Conservation (phyloP, 2,888 invertebrate genomes). For the Mimachlamys varia region DNA sequence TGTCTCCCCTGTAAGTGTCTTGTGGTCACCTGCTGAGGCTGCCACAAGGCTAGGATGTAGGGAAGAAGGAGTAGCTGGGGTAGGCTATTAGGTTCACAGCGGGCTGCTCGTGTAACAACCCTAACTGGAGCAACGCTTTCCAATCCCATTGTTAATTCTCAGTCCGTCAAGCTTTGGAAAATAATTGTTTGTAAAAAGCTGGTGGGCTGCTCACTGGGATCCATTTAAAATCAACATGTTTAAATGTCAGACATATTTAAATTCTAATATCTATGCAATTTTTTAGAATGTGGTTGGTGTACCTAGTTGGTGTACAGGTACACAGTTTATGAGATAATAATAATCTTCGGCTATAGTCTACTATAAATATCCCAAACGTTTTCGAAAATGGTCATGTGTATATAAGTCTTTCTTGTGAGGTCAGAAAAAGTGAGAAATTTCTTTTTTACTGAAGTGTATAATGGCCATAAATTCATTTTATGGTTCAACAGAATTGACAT, state of each 20-base stretch:
- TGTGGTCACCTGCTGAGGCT: not conserved
- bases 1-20: not conserved
- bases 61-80: not conserved
- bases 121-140: slow-evolving; percentile 20
- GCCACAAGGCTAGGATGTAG: not conserved
- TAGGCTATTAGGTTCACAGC: slow-evolving; percentile 5
- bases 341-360: not conserved
- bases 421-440: slow-evolving; percentile 37
- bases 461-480: slow-evolving; percentile 42
- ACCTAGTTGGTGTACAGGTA: not conserved
- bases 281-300: not conserved
- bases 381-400: not conserved
- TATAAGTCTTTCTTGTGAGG: not conserved
- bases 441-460: slow-evolving; percentile 21
- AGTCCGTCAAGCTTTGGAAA: not conserved
- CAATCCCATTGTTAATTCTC: not conserved
- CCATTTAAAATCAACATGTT: not conserved
- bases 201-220: not conserved
- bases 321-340: slow-evolving; percentile 9
- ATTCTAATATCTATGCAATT: not conserved
- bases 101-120: not conserved
- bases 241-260: not conserved
- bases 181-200: slow-evolving; percentile 1
- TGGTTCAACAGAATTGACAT: slow-evolving; percentile 20
- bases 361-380: not conserved